Base-by-base conservation (phyloP, 2,888 invertebrate genomes). In the Hecatera dysodea region DNA sequence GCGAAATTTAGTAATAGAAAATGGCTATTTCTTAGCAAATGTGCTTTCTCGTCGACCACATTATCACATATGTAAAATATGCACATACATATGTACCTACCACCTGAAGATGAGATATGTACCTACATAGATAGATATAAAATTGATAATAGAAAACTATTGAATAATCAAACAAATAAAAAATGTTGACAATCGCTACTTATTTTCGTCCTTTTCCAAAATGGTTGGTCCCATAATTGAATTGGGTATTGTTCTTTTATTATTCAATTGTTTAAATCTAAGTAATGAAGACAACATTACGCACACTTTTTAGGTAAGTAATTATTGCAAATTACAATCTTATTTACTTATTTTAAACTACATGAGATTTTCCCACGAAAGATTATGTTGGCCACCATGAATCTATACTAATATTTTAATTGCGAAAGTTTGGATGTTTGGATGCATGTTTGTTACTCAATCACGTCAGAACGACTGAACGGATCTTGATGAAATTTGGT, bases 151-250 rank as follows among this genome's bases (percentile, higher is more conserved):
- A 19, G 19, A 44, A 44, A 44, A 19, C 2, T 8, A 44, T 7
- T 27, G 7, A 24, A 52, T 29, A 56, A 15, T 5, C 15, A 12
- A 1, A 15, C 12, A 17, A n/a, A 39, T 29, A 6, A 24, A 46
- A 66, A 75, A 33, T 29, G 67, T 72, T 75, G 75, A 15, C 36
- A 8, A 39, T n/a, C 29, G 0, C 75, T 53, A 12, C 22, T 12
- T 22, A 2, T 39, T 53, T 44, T 27, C 1, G 5, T 24, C 1
- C 0, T 39, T 55, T 50, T 15, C 8, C 1, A 0, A 61, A 60
- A 33, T 19, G 7, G 8, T 57, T 29, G 27, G 0, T 52, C 11
- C 11, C 19, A 9, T 42, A 12, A 29, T 44, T 24, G 44, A 53
- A 74, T 29, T 36, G 0, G 2, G 9, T 36, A 29, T 63, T 44